Conservation (phyloP, 2,888 invertebrate species). For the Tenodera sinensis region DNA sequence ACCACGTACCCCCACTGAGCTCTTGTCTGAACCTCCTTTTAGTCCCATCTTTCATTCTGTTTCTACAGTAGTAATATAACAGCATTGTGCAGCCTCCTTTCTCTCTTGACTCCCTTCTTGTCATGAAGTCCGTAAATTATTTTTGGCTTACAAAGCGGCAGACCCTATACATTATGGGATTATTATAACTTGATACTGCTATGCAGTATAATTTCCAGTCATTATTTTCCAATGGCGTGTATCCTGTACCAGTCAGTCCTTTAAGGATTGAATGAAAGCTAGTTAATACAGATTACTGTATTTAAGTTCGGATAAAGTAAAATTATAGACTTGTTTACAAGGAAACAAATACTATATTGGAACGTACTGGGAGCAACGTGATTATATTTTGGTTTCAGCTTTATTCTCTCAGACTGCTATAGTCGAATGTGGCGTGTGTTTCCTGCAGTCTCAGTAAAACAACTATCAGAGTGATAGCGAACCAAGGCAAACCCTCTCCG, state of each 20-base stretch:
- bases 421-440: no score
- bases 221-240: not conserved
- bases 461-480: no score
- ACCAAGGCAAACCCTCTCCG: no score
- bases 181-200: not conserved
- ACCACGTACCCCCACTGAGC: slow-evolving; percentile 19
- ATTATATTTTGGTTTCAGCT: no score
- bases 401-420: no score
- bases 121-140: slow-evolving; percentile 25
- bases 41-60: slow-evolving; percentile 20
- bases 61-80: not conserved
- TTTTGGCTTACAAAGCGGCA: slow-evolving; percentile 19
- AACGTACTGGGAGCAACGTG: no score
- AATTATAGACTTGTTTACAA: not conserved
- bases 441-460: no score
- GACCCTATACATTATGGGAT: not conserved
- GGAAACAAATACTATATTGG: not conserved
- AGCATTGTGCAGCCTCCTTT: not conserved
- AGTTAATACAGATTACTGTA: not conserved
- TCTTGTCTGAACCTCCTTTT: slow-evolving; percentile 17
- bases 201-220: not conserved
- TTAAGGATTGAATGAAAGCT: not conserved
- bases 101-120: not conserved
- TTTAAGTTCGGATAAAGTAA: not conserved
- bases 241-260: not conserved